phyloP scores from a whole-genome alignment of 2,113 vertebrate genomes.

The Takifugu bimaculatus region DNA sequence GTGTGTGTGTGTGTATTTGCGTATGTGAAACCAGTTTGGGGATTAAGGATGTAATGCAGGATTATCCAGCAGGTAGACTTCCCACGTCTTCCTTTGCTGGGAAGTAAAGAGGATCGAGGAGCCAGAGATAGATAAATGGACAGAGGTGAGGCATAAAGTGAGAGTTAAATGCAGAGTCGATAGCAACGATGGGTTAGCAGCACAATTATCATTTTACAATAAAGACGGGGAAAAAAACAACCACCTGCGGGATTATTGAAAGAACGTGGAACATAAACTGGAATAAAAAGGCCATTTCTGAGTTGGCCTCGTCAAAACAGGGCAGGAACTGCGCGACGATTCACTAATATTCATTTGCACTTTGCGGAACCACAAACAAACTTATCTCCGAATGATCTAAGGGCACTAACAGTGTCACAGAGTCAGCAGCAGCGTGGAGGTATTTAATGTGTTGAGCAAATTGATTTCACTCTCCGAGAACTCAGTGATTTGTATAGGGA shows the following conservation, averaged over 20 bases:
- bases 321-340: constrained; percentile 6
- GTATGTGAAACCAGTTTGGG: constrained; percentile 30
- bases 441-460: constrained; percentile 57
- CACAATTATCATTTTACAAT: not conserved
- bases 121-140: not conserved
- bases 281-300: constrained; percentile 1
- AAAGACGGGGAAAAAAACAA: constrained; percentile 16
- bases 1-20: constrained; percentile 4
- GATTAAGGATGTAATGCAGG: constrained; percentile 71
- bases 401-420: constrained; percentile 35
- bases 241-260: not conserved
- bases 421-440: constrained; percentile 33
- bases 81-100: constrained; percentile 45
- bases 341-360: constrained; percentile 22
- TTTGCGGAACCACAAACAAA: constrained; percentile 28
- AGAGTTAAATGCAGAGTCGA: not conserved
- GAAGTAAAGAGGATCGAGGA: constrained; percentile 25
- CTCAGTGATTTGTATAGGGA: constrained; percentile 5
- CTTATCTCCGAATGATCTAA: constrained; percentile 35
- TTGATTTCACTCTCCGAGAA: constrained; percentile 22
- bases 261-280: not conserved
- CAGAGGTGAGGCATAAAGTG: not conserved
- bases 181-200: not conserved
- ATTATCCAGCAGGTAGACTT: constrained; percentile 70
- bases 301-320: constrained; percentile 6